Evolutionary conservation across 2,888 invertebrate species (phyloP).

Genomic region (Ectemnius lituratus): DNA sequence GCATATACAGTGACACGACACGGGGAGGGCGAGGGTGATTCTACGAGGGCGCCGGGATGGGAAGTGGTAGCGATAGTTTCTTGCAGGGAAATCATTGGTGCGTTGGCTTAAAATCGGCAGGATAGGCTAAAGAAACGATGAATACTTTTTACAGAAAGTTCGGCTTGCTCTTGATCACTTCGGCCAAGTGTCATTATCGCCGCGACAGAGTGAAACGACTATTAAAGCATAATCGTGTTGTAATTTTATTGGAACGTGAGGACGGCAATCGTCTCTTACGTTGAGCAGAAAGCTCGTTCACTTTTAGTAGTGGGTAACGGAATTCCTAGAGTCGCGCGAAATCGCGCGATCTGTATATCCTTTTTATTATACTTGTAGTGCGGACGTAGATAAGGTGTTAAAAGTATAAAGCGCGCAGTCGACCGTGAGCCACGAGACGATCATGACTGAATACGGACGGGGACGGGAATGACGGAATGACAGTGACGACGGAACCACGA

Average conservation of each 20-base stretch:
- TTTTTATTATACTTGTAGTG: constrained; percentile 72
- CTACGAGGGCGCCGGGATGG: too few species aligned
- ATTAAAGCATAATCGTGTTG: constrained; percentile 4
- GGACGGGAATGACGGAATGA: constrained; percentile 11
- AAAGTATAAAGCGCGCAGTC: constrained; percentile 63
- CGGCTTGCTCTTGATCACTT: too few species aligned
- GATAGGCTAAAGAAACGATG: too few species aligned
- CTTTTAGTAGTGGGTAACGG: constrained; percentile 45
- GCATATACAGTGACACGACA: too few species aligned
- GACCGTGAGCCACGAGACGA: constrained; percentile 5
- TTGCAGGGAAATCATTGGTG: too few species aligned
- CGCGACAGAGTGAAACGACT: neutral
- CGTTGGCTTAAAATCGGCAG: too few species aligned
- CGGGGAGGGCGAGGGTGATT: too few species aligned
- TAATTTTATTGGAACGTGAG: neutral
- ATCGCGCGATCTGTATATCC: constrained; percentile 64
- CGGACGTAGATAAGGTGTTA: constrained; percentile 67
- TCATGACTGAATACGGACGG: constrained; percentile 3
- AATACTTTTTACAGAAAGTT: too few species aligned
- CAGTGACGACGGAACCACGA: constrained; percentile 54
- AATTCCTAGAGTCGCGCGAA: constrained; percentile 59
- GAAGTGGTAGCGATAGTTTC: too few species aligned
- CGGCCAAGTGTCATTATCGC: too few species aligned
- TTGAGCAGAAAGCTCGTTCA: constrained; percentile 14
- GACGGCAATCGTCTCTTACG: neutral